phyloP scores from a whole-genome alignment of 1,140 invertebrate species.

The Pogonus chalceus region DNA sequence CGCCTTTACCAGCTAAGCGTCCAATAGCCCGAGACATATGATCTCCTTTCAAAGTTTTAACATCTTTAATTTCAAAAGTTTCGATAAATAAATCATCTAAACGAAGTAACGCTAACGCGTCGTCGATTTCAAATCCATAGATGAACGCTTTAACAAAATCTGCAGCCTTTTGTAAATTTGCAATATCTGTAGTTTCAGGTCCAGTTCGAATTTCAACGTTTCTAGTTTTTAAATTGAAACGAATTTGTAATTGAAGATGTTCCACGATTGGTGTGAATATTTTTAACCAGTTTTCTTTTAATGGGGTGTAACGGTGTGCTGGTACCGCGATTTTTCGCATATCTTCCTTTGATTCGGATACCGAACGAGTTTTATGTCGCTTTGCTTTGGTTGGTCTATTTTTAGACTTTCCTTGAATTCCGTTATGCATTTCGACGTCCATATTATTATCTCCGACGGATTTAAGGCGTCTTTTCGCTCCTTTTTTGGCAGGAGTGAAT shows the following conservation, averaged over 20 bases:
- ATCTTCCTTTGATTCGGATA: slow-evolving; percentile 46
- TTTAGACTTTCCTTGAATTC: slow-evolving; percentile 48
- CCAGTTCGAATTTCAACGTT: slow-evolving; percentile 78
- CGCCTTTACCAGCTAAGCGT: slow-evolving; percentile 92
- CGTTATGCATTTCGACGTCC: slow-evolving; percentile 54
- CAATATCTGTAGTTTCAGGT: slow-evolving; percentile 74
- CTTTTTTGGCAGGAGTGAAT: slow-evolving; percentile 44
- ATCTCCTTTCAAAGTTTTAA: slow-evolving; percentile 92
- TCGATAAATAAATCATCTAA: slow-evolving; percentile 97
- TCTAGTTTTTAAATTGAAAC: slow-evolving; percentile 87
- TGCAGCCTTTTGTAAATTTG: slow-evolving; percentile 91
- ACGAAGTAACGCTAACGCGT: slow-evolving; percentile 87
- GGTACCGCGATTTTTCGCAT: slow-evolving; percentile 55
- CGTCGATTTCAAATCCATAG: slow-evolving; percentile 95
- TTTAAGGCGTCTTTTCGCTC: slow-evolving; percentile 40
- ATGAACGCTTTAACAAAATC: slow-evolving; percentile 98
- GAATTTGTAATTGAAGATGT: slow-evolving; percentile 85
- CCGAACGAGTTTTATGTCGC: slow-evolving; percentile 38
- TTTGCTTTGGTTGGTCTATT: slow-evolving; percentile 38
- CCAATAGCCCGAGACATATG: slow-evolving; percentile 93
- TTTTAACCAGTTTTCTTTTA: slow-evolving; percentile 96
- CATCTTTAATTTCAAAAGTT: slow-evolving; percentile 94
- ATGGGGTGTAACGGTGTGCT: slow-evolving; percentile 71
- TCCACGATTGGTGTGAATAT: slow-evolving; percentile 95
- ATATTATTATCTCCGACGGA: slow-evolving; percentile 40